Evolutionary conservation across 1,140 invertebrate genomes (phyloP).

Genomic region (Dinothrombium tinctorium): DNA sequence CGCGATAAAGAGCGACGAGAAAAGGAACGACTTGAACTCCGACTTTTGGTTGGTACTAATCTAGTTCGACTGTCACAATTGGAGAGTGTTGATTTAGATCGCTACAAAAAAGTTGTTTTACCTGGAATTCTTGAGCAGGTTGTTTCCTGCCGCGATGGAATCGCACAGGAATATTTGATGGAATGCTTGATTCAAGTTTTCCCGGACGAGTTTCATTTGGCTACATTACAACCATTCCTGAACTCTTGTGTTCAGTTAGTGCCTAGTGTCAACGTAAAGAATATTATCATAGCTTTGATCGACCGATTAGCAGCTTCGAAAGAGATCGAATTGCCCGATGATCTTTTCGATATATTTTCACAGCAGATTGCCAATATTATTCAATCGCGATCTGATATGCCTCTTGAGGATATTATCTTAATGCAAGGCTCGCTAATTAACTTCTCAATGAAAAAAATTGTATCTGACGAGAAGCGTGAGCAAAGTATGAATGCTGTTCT

Average conservation of each 20-base stretch:
- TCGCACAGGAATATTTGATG: conserved; percentile 98
- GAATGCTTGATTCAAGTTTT: conserved; percentile 99
- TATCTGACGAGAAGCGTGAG: conserved; percentile 4
- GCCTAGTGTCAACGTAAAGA: conserved; percentile 86
- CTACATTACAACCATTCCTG: conserved; percentile 77
- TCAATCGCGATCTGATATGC: conserved; percentile 74
- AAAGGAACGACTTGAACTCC: conserved; percentile 77
- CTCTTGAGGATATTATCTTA: conserved; percentile 81
- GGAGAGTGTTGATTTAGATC: conserved; percentile 77
- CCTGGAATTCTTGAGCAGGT: conserved; percentile 85
- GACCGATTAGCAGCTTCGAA: conserved; percentile 47
- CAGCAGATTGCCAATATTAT: conserved; percentile 87
- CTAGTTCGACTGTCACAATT: conserved; percentile 84
- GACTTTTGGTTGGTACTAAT: conserved; percentile 87
- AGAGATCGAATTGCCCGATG: conserved; percentile 29
- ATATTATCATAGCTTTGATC: conserved; percentile 89
- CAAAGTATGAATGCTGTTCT: conserved; percentile 9
- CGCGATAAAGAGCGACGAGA: conserved; percentile 77
- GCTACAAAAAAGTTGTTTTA: conserved; percentile 68
- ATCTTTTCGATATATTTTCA: conserved; percentile 91
- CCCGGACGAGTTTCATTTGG: conserved; percentile 94
- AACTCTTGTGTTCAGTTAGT: conserved; percentile 92
- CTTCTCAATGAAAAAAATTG: conserved; percentile 49
- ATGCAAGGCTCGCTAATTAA: conserved; percentile 85
- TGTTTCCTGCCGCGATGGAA: conserved; percentile 89